Evolutionary conservation across 2,888 invertebrate genomes (phyloP), one percentile per base, ranked within the genome.

Genomic region (Ornithoptera priamus): DNA sequence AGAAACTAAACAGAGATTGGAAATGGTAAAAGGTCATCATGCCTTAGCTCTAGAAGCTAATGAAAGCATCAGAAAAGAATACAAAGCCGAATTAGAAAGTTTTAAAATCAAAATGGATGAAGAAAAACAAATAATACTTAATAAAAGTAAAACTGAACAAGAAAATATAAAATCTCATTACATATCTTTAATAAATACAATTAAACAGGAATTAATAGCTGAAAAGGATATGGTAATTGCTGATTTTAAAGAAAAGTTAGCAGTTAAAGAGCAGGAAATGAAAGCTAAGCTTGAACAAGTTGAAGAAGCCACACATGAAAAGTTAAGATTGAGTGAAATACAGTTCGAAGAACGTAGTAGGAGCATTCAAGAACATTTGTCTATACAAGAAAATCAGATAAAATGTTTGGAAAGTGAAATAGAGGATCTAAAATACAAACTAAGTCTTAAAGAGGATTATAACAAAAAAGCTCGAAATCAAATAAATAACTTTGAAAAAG

Each of bases 1-100:
- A 63, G 90, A 92, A 82, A 87, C 88, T n/a, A 81, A 79, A 60
- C 89, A 92, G 76, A 84, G 91, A 71, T 81, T 92, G 57, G 92
- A 92, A 81, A 90, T 93, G 90, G 92, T 93, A 1, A 92, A 93
- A 79, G 90, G 91, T 1, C 93, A 93, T 75, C 93, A 93, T 82
- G 87, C 88, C 58, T 79, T 93, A 71, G 93, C 93, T 42, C 72
- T 93, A 72, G 92, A 93, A 78, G 93, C 93, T 6, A 93, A 93
- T 80, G 93, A 93, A 76, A 93, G 92, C 72, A 93, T 93, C 67
- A 81, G 93, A 73, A 82, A 90, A 57, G 93, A 93, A 76, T 93
- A 93, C 72, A 93, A 90, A 81, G 82, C 80, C 20, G 92, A 93
- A 75, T 76, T 92, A 53, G 93, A 93, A 82, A 81, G 85, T 57